A percentile compares a stretch with the other conserved stretches of the same genome.
These are phyloP conservation scores for Drosophila bocqueti DNA, from an alignment of 1,140 invertebrate species.

Conservation along the genomic window DNA sequence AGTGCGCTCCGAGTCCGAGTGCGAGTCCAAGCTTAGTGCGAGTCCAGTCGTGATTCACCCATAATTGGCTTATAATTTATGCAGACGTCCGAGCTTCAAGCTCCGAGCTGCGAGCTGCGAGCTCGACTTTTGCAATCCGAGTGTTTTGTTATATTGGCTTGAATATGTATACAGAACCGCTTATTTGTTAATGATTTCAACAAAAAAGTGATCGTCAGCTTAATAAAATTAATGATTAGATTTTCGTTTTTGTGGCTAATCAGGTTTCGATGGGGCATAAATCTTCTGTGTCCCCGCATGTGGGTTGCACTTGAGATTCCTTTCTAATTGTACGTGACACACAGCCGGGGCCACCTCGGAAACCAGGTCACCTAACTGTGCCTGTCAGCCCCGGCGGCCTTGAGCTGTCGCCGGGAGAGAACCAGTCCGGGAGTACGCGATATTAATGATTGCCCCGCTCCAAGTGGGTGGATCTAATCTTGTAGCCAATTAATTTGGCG, in stretches of 20 bases:
- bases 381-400: slow-evolving; percentile 40
- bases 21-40: slow-evolving; percentile 34
- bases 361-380: slow-evolving; percentile 74
- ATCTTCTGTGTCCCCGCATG: slow-evolving; percentile 54
- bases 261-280: slow-evolving; percentile 70
- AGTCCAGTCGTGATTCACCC: slow-evolving; percentile 73
- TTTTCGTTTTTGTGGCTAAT: slow-evolving; percentile 73
- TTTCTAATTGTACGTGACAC: slow-evolving; percentile 77
- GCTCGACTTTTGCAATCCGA: slow-evolving; percentile 52
- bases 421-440: slow-evolving; percentile 39
- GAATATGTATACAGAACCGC: slow-evolving; percentile 70
- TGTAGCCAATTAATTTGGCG: slow-evolving; percentile 45
- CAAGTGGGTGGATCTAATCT: slow-evolving; percentile 56
- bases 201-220: slow-evolving; percentile 81
- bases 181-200: slow-evolving; percentile 82
- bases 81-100: slow-evolving; percentile 45
- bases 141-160: slow-evolving; percentile 65
- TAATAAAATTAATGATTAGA: slow-evolving; percentile 82
- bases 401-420: slow-evolving; percentile 24
- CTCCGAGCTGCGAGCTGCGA: background rate
- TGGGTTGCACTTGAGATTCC: slow-evolving; percentile 76
- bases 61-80: slow-evolving; percentile 84
- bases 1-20: slow-evolving; percentile 18
- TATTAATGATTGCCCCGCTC: slow-evolving; percentile 31
- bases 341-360: slow-evolving; percentile 44